These are phyloP conservation scores for Cataglyphis hispanica DNA, from an alignment of 1,140 invertebrate species.

Conservation along the genomic window DNA sequence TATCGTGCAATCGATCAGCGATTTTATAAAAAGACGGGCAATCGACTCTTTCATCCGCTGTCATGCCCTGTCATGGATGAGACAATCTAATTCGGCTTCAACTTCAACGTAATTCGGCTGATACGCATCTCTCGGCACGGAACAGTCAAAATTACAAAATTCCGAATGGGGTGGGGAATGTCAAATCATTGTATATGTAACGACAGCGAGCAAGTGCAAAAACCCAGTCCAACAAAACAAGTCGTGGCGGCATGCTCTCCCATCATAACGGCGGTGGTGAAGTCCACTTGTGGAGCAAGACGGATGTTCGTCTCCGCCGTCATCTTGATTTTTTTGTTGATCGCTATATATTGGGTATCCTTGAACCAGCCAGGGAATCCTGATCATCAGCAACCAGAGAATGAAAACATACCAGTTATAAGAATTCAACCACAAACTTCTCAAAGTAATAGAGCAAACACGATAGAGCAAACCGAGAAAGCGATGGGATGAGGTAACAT, in stretches of 20 bases:
- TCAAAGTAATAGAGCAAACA: slow-evolving; percentile 5
- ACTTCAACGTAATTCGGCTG: slow-evolving; percentile 1
- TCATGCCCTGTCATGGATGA: slow-evolving; percentile 17
- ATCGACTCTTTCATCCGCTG: slow-evolving; percentile 28
- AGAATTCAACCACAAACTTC: slow-evolving; percentile 38
- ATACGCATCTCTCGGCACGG: slow-evolving; percentile 7
- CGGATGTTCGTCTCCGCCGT: slow-evolving; percentile 51
- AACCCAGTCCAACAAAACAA: slow-evolving; percentile 31
- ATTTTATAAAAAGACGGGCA: slow-evolving; percentile 23
- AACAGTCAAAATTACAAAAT: slow-evolving; percentile 65
- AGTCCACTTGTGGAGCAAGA: slow-evolving; percentile 36
- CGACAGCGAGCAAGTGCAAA: neutral
- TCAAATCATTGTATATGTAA: slow-evolving; percentile 53
- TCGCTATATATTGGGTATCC: slow-evolving; percentile 36
- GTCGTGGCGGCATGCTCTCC: slow-evolving; percentile 50
- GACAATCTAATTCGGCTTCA: neutral
- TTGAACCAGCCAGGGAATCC: neutral
- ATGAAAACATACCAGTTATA: neutral
- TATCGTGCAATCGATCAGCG: neutral
- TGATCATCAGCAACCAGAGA: neutral
- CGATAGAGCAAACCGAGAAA: neutral
- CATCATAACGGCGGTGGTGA: slow-evolving; percentile 37
- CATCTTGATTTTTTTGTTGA: slow-evolving; percentile 46
- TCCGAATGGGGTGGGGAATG: slow-evolving; percentile 57
- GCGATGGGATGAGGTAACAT: slow-evolving; percentile 8